Base-by-base conservation (phyloP, 2,113 vertebrate genomes). In the Triplophysa rosa region DNA sequence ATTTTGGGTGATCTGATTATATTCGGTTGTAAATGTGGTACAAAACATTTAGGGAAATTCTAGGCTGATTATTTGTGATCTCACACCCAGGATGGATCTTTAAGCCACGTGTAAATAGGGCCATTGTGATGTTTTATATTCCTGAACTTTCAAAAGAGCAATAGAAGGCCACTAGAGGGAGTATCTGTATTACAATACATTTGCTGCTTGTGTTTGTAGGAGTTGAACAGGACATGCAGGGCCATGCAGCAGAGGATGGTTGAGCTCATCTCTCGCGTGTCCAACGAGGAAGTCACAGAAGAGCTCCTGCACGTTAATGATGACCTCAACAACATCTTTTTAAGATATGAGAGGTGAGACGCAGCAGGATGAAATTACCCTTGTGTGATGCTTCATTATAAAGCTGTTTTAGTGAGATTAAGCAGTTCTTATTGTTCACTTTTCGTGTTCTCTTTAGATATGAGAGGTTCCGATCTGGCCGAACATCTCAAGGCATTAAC, bases 321-420 rank as follows among this genome's bases (percentile, higher is more conserved):
- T 1, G 97, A 99, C 89, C 94, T 99, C 91, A 99, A 99, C 89
- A 99, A 99, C 0, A 96, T 98, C 86, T 99, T 99, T 86, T 93
- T 99, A 54, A 88, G 97, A 85, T 98, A 96, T 0, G 97, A 98
- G 86, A 96, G 97, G 98, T 58, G 7, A 2, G 47, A 37, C 8
- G 4, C 45, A 33, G 16, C 21, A 26, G 0, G 9, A 47, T 26
- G 13, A 26, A 19, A 7, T 73, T 19, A 17, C 19, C 70, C 33
- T 59, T 59, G 16, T 47, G 24, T 26, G 52, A 29, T 19, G 67
- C 16, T 52, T 52, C 3, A 49, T 19, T 8, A 69, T 24, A 24
- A 17, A 3, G 0, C 26, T 33, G 9, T 11, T 52, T 69, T 68
- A 49, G 21, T 17, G 21, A 68, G 12, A 10, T 42, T 21, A 26